These are phyloP conservation scores for Carterocephalus palaemon DNA, from an alignment of 2,888 invertebrate genomes.

Conservation along the genomic window DNA sequence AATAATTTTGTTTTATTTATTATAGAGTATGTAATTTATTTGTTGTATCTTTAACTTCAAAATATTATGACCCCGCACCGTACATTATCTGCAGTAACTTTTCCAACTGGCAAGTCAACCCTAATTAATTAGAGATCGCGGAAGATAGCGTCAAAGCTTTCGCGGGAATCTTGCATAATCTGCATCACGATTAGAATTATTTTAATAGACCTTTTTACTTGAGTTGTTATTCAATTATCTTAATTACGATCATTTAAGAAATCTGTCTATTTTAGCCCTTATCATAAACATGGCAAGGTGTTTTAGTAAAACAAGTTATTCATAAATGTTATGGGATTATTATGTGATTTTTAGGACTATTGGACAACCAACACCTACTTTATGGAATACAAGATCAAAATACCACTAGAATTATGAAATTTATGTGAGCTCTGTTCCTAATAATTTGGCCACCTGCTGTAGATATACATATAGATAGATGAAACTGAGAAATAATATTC, in stretches of 20 bases:
- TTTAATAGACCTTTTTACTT: conserved; percentile 17
- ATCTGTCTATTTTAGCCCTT: conserved; percentile 40
- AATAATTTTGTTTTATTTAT: too few relatives aligned
- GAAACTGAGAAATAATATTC: conserved; percentile 11
- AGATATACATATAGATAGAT: too few relatives aligned
- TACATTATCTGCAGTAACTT: too few relatives aligned
- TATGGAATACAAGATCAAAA: too few relatives aligned
- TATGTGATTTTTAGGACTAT: not conserved
- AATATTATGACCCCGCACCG: too few relatives aligned
- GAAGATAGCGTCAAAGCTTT: conserved; percentile 28
- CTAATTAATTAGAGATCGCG: conserved; percentile 64
- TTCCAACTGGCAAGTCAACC: conserved; percentile 43
- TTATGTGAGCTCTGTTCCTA: too few relatives aligned
- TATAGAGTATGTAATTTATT: too few relatives aligned
- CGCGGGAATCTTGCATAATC: conserved; percentile 10
- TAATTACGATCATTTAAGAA: conserved; percentile 8
- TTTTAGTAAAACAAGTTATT: not conserved
- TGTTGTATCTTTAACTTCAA: too few relatives aligned
- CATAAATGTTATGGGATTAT: not conserved
- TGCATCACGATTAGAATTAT: conserved; percentile 18
- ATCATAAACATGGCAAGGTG: conserved; percentile 47
- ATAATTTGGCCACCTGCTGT: too few relatives aligned
- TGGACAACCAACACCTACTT: not conserved
- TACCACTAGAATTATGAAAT: too few relatives aligned
- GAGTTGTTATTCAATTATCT: conserved; percentile 17